Conservation (phyloP, 1,140 invertebrate genomes). For the Drosophila fuyamai region DNA sequence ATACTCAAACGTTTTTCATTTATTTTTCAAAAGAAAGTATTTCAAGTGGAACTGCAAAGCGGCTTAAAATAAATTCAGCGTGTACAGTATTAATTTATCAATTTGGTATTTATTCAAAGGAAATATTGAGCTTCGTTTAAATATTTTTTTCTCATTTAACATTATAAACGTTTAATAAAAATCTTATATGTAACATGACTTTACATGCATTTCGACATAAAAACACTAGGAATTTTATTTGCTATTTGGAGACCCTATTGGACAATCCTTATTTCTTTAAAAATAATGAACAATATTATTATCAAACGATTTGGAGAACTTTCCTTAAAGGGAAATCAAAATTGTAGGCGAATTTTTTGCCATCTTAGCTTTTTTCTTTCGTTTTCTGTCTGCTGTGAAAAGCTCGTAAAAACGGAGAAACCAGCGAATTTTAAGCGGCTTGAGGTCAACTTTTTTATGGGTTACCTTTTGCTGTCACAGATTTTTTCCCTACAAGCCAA, state of each 20-base stretch:
- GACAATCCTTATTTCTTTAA: no score
- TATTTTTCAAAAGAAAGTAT: background rate
- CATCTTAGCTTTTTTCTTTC: background rate
- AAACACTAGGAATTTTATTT: no score
- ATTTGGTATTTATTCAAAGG: background rate
- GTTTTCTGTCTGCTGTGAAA: background rate
- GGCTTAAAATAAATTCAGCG: slow-evolving; percentile 16
- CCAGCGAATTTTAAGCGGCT: slow-evolving; percentile 23
- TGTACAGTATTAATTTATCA: background rate
- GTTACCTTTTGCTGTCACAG: slow-evolving; percentile 11
- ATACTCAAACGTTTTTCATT: background rate
- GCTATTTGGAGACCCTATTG: no score
- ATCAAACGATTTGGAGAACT: no score
- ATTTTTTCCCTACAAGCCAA: slow-evolving; percentile 12
- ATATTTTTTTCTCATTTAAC: no score
- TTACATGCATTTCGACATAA: no score
- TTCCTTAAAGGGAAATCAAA: no score
- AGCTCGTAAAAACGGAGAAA: slow-evolving; percentile 18
- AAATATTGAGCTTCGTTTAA: background rate
- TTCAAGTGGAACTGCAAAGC: slow-evolving; percentile 4
- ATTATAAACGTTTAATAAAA: no score
- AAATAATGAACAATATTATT: no score
- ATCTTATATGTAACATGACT: no score
- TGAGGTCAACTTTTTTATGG: slow-evolving; percentile 24
- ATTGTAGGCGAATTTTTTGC: no score